A percentile compares a stretch with the other conserved stretches of the same genome.
These are phyloP conservation scores for Falco naumanni DNA, from an alignment of 2,797 vertebrate genomes.

Conservation along the genomic window DNA sequence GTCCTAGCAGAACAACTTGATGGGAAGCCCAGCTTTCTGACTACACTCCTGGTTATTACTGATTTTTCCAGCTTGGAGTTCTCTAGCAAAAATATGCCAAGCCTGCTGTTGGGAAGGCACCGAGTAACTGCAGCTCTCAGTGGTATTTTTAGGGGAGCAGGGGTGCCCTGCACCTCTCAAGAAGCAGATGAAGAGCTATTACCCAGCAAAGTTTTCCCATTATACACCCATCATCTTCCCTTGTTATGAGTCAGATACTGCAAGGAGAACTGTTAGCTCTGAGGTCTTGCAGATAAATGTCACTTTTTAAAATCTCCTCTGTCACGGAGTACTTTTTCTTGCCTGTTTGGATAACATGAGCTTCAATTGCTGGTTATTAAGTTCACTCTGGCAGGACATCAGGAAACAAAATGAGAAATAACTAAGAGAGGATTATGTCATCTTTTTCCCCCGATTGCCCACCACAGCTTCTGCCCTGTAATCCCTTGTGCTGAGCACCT, in stretches of 20 bases:
- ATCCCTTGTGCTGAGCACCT: not conserved
- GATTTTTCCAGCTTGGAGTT: not conserved
- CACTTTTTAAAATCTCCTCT: constrained; percentile 1
- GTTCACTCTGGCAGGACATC: constrained; percentile 39
- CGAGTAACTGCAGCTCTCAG: not conserved
- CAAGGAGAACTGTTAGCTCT: not conserved
- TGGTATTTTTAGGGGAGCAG: not conserved
- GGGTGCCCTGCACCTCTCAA: not conserved
- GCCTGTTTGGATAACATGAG: not conserved
- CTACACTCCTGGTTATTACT: not conserved
- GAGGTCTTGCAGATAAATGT: not conserved
- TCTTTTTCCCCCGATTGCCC: constrained; percentile 16
- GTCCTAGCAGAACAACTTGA: constrained; percentile 22
- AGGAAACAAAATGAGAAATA: constrained; percentile 22
- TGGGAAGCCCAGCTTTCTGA: constrained; percentile 33
- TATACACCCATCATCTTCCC: not conserved
- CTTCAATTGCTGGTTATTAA: not conserved
- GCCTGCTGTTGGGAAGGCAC: not conserved
- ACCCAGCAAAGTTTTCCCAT: not conserved
- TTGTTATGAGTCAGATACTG: not conserved
- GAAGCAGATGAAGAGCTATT: not conserved
- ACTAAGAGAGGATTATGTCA: constrained; percentile 37
- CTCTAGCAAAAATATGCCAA: not conserved
- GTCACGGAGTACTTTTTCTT: not conserved
- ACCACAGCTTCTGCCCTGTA: not conserved